Conservation (phyloP, 2,888 invertebrate genomes). For the Pyrochroa serraticornis region DNA sequence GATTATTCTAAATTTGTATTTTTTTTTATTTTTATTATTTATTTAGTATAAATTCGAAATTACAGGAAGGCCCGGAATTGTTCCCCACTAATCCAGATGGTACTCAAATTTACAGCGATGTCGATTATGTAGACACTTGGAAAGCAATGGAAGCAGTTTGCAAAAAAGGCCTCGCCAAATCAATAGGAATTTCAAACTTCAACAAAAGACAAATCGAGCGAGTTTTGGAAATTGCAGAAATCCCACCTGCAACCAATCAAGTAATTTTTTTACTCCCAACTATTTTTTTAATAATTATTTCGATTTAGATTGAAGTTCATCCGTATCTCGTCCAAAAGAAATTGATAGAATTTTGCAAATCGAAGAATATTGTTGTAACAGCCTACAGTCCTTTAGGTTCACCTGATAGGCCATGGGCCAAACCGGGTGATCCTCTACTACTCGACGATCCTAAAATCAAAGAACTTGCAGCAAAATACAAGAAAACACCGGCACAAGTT, state of each 20-base stretch:
- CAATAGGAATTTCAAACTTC: constrained; percentile 42
- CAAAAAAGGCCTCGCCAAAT: constrained; percentile 66
- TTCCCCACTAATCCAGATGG: constrained; percentile 44
- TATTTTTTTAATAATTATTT: neutral
- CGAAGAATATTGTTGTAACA: constrained; percentile 55
- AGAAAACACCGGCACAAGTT: constrained; percentile 73
- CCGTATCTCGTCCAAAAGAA: constrained; percentile 75
- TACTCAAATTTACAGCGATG: constrained; percentile 58
- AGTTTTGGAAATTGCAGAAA: constrained; percentile 65
- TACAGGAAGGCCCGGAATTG: constrained; percentile 51
- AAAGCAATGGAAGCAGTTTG: constrained; percentile 77
- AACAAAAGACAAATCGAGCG: constrained; percentile 50
- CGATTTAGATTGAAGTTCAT: constrained; percentile 73
- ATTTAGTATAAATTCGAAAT: too few relatives aligned
- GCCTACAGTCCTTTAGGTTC: constrained; percentile 71
- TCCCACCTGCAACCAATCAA: constrained; percentile 67
- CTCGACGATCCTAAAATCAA: constrained; percentile 67
- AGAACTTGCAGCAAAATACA: constrained; percentile 65
- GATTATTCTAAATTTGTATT: too few relatives aligned
- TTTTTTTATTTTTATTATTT: too few relatives aligned
- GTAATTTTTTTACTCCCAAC: constrained; percentile 41
- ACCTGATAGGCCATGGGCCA: constrained; percentile 83
- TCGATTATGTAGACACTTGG: constrained; percentile 78
- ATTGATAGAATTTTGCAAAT: constrained; percentile 70
- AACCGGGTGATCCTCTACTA: constrained; percentile 73